Base-by-base conservation (phyloP, 1,140 invertebrate species). In the Sinonovacula constricta region DNA sequence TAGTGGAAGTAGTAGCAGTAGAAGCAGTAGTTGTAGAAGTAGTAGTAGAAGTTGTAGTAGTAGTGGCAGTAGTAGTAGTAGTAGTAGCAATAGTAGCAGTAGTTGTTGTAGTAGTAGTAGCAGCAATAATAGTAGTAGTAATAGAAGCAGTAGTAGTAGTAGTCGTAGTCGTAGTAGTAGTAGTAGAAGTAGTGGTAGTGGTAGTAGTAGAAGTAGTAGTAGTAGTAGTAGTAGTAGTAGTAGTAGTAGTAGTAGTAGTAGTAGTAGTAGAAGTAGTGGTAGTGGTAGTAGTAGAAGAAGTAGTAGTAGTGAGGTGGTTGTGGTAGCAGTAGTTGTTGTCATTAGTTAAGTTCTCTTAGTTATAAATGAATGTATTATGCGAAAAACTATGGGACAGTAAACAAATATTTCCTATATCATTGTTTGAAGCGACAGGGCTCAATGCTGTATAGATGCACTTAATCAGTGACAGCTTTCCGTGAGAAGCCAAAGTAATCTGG, bases 401-500 rank as follows among this genome's bases (percentile, higher is more conserved):
- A 53, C 51, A 53, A 18, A 53, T n/a, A 1, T n/a, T n/a, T n/a
- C 7, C 51, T n/a, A n/a, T 18, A 53, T 53, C 7, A 53, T 53
- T 53, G 51, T 53, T 53, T 53, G 51, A 24, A 53, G 26, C 26
- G 26, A 53, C 26, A n/a, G n/a, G n/a, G n/a, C n/a, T n/a, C n/a
- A n/a, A n/a, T n/a, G n/a, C n/a, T n/a, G n/a, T n/a, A n/a, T n/a
- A n/a, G n/a, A n/a, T n/a, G n/a, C n/a, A n/a, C n/a, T 76, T 45
- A 76, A 45, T 76, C 72, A 15, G 72, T 76, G 4, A 76, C 51
- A 36, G 72, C 72, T 66, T 76, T 76, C 1, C 72, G 34, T 22
- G 72, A 49, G 5, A 76, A n/a, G 28, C 72, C 60, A 31, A 76
- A 76, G n/a, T 76, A 76, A 30, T 78, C 75, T 4, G 75, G 75